Conservation (phyloP, 2,888 invertebrate species). For the Calameuta filiformis region DNA sequence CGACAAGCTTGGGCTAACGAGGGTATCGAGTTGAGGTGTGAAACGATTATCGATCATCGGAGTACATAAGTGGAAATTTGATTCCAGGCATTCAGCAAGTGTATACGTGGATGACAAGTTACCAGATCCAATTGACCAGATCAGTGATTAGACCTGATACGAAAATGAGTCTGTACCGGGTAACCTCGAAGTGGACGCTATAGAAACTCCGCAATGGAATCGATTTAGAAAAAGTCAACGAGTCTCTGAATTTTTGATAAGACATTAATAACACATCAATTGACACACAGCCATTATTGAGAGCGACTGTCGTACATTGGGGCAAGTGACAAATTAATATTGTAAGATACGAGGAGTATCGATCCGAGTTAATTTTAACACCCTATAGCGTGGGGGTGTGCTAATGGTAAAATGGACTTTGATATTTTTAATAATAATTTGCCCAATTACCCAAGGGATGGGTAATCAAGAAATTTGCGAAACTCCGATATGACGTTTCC, state of each 20-base stretch:
- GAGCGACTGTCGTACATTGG: neutral
- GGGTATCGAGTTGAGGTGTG: neutral
- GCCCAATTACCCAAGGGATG: neutral
- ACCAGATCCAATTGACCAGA: neutral
- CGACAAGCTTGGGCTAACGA: neutral
- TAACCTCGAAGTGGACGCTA: neutral
- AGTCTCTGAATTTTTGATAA: neutral
- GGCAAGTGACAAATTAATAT: neutral
- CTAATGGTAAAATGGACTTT: neutral
- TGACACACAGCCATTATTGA: neutral
- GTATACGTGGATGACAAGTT: neutral
- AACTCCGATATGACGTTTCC: neutral
- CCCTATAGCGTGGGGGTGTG: neutral
- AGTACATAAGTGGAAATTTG: neutral
- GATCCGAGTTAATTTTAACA: neutral
- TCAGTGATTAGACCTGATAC: neutral
- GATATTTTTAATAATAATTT: neutral
- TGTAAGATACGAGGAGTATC: neutral
- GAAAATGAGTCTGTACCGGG: neutral
- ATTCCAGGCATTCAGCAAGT: neutral
- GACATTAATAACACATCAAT: neutral
- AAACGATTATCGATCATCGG: neutral
- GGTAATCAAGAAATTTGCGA: neutral
- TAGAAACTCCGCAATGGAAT: neutral
- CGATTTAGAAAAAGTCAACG: too few relatives aligned